Base-by-base conservation (phyloP, 2,797 vertebrate species). In the Pitangus sulphuratus region DNA sequence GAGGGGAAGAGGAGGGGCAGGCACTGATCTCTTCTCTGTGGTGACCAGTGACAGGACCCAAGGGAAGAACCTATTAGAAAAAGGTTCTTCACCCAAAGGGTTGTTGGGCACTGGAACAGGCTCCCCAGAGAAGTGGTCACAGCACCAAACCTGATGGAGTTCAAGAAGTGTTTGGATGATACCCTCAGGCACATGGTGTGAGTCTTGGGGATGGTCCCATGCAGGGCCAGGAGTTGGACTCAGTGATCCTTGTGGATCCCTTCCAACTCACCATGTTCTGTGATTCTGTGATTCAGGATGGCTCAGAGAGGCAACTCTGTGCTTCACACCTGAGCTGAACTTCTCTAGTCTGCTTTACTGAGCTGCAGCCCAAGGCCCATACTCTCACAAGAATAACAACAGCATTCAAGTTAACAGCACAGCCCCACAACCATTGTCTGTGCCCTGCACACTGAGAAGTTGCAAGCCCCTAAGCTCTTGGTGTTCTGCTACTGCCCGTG, bases 281-380 rank as follows among this genome's bases (percentile, higher is more conserved):
- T n/a, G 35, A 33, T 33, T 79, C 30, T 54, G 15, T 69, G 26
- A 35, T 65, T 90, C 39, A 31, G 50, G 15, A 28, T 69, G 50
- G 8, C 31, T 72, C 39, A 48, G n/a, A 82, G 51, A 69, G 33
- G 13, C 25, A 64, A 8, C 7, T 15, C 15, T 0, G 0, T 45
- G 42, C 56, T 83, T 72, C 54, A 28, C n/a, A 69, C 25, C 11
- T 3, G 7, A 57, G 44, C 48, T 64, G 51, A 82, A 20, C 40
- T 45, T 37, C 44, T 78, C 0, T 0, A 74, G 11, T 18, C 25
- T 82, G 25, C 12, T 2, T 15, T 18, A 25, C 26, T 56, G 68
- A 91, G 25, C 39, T 72, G 68, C 24, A 79, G 44, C 44, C 37
- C 0, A 0, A 74, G 48, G 51, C 7, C 47, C 44, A 5, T 11